Conservation (phyloP, 2,113 vertebrate genomes). For the Ceuthmochares aereus region DNA sequence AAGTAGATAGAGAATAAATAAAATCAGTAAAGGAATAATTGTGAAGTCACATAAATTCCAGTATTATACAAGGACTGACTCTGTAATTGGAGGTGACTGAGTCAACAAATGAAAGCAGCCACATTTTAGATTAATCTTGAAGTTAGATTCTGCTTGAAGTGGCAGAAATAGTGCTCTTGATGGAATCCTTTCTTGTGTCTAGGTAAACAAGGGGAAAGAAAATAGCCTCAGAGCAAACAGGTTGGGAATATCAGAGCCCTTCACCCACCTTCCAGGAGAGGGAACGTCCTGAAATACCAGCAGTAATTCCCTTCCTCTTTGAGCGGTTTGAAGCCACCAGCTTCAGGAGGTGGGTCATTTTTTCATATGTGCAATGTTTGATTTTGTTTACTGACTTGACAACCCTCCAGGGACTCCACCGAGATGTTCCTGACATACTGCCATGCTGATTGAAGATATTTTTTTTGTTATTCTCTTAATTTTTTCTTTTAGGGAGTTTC, state of each 20-base stretch:
- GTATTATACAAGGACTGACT: neutral
- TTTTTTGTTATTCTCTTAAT: neutral
- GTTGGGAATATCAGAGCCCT: neutral
- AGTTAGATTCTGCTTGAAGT: neutral
- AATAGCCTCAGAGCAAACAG: rapidly evolving
- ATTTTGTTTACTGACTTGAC: neutral
- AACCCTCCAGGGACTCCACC: neutral
- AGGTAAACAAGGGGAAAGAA: neutral
- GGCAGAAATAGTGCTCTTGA: neutral
- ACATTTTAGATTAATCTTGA: neutral
- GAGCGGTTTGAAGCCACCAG: neutral
- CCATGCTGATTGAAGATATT: neutral
- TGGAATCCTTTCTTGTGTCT: neutral
- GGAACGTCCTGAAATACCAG: neutral
- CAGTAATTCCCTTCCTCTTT: neutral
- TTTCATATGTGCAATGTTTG: neutral
- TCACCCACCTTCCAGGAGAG: neutral
- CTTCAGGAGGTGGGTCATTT: neutral
- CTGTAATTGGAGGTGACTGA: constrained; percentile 12
- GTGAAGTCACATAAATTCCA: neutral
- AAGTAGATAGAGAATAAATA: neutral
- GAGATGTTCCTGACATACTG: neutral
- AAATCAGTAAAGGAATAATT: neutral
- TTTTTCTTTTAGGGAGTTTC: neutral
- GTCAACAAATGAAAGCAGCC: neutral